Evolutionary conservation across 2,888 invertebrate genomes (phyloP).

Genomic region (Andrena marginata): DNA sequence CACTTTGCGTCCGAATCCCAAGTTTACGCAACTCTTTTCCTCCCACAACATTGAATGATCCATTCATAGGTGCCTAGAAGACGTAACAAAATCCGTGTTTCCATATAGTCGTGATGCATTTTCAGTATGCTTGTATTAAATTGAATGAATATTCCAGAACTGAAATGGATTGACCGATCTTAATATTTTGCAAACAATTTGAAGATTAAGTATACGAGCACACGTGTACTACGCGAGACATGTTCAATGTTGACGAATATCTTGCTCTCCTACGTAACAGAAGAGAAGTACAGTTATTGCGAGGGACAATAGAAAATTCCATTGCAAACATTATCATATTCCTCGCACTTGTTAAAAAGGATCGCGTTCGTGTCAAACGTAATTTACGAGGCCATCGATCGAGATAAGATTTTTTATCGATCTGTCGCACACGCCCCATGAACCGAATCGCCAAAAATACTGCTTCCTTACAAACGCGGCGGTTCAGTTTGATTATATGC

Average conservation of each 20-base stretch:
- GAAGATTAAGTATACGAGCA: no score
- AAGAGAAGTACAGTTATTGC: not conserved
- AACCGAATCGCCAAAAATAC: slow-evolving; percentile 24
- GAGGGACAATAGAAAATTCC: slow-evolving; percentile 29
- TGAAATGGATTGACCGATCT: no score
- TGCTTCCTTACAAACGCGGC: not conserved
- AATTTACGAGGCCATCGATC: slow-evolving; percentile 46
- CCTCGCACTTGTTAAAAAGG: slow-evolving; percentile 7
- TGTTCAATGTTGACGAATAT: not conserved
- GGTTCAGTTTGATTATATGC: not conserved
- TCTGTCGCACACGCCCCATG: slow-evolving; percentile 15
- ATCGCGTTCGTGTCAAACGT: slow-evolving; percentile 11
- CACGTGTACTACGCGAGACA: not conserved
- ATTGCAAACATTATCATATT: slow-evolving; percentile 24
- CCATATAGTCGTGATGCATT: no score
- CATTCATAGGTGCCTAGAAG: no score
- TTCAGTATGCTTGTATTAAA: no score
- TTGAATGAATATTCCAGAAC: no score
- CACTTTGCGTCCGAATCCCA: slow-evolving; percentile 6
- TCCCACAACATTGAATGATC: not conserved
- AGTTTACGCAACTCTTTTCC: not conserved
- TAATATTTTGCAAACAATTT: no score
- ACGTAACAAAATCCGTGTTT: no score
- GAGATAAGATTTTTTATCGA: slow-evolving; percentile 56
- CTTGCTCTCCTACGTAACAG: not conserved